phyloP scores from a whole-genome alignment of 2,888 invertebrate species.

The Noctua pronuba region DNA sequence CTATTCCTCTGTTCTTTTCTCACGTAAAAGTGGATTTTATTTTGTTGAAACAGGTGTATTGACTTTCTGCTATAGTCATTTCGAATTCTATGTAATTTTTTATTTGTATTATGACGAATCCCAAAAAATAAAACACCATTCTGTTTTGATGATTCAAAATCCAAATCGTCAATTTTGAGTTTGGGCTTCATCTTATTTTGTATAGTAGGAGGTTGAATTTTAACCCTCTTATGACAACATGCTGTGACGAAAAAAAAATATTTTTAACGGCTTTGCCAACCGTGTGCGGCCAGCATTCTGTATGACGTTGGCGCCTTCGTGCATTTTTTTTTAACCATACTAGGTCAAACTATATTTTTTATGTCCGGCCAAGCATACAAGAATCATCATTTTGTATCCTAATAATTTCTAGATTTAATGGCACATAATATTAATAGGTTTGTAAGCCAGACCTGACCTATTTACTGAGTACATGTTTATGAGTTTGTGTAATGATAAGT shows the following conservation, averaged over 20 bases:
- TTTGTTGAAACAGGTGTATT: constrained; percentile 7
- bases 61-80: neutral
- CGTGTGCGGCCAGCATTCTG: neutral
- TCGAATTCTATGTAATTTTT: neutral
- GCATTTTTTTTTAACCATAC: neutral
- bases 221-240: neutral
- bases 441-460: neutral
- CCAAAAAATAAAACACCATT: neutral
- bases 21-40: neutral
- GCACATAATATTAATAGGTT: neutral
- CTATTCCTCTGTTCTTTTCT: too few species aligned
- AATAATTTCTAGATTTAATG: neutral
- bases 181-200: neutral
- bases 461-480: neutral
- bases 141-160: constrained; percentile 25
- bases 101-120: constrained; percentile 13
- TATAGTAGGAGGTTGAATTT: neutral
- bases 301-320: neutral
- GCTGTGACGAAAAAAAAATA: neutral
- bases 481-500: neutral
- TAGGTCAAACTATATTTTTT: constrained; percentile 2
- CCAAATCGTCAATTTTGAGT: neutral
- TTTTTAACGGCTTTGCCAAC: neutral
- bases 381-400: neutral
- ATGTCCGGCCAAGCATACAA: neutral